Base-by-base conservation (phyloP, 2,113 vertebrate genomes). In the Apistogramma diplotaenia region DNA sequence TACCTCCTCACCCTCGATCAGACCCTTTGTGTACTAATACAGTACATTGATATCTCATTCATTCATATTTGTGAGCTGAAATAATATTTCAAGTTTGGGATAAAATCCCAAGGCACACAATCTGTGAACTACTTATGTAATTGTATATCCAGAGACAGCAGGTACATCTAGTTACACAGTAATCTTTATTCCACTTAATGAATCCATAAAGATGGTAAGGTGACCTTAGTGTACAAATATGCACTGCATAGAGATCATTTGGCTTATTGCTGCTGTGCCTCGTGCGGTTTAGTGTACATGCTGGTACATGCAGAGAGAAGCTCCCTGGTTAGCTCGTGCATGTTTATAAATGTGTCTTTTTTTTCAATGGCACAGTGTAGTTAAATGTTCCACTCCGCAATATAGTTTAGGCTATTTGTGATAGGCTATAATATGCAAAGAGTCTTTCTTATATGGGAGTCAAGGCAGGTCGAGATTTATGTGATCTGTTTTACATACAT, bases 151-250 rank as follows among this genome's bases (percentile, higher is more conserved):
- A 0, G 65, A 31, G 25, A 70, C 43, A 49, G 31, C 65, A 51
- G 10, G 25, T 70, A 67, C 61, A 67, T 67, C 37, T 67, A 51
- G 65, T 29, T 70, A 16, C 5, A 70, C 65, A 70, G 65, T 31
- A 51, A 40, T 70, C 43, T 46, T 46, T 43, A 15, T 43, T 19
- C 65, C 65, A n/a, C 25, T 70, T 51, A 70, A 70, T 51, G 25
- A 70, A 70, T 70, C 65, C 65, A 70, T 70, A 70, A 51, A 70
- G 43, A 51, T 16, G 51, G 18, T 51, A 51, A 70, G 43, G 65
- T 70, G 65, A 70, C 65, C 65, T 70, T 70, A 70, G 40, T 70
- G 40, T 70, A 70, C 62, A 70, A 51, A 49, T 70, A 70, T 70
- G 25, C 31, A 70, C 25, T 31, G 16, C 65, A 29, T 4, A 19